Percentiles rank a stretch among this genome's conserved stretches.
These are phyloP conservation scores for Catharus minimus DNA, from an alignment of 2,113 vertebrate genomes.

Conservation along the genomic window DNA sequence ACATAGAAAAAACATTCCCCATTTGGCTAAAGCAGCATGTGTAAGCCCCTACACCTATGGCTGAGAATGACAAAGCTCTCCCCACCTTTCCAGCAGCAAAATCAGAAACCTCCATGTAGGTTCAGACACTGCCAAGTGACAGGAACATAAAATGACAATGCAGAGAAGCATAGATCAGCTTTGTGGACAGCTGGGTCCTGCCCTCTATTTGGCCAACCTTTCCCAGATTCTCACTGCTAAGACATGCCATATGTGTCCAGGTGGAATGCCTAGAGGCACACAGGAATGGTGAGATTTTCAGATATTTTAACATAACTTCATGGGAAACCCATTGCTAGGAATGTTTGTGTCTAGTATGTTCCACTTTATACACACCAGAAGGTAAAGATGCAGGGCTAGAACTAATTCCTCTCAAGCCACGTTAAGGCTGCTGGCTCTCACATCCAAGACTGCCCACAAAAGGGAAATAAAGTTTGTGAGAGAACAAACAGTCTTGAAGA, in stretches of 20 bases:
- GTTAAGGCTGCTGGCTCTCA: not conserved
- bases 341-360: not conserved
- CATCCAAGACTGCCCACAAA: not conserved
- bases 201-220: not conserved
- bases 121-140: not conserved
- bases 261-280: not conserved
- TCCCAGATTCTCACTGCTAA: not conserved
- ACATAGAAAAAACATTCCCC: not conserved
- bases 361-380: not conserved
- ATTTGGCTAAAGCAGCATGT: not conserved
- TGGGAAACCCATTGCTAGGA: not conserved
- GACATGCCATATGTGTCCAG: not conserved
- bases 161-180: not conserved
- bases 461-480: not conserved
- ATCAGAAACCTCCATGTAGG: not conserved
- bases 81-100: not conserved
- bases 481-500: not conserved
- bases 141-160: not conserved
- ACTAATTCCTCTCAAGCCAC: not conserved
- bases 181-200: not conserved
- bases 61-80: not conserved
- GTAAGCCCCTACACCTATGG: not conserved
- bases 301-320: not conserved
- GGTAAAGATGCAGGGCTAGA: not conserved
- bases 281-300: not conserved